A percentile compares a stretch with the other conserved stretches of the same genome.
Evolutionary conservation across 2,113 vertebrate genomes (phyloP).

Genomic region (Cisticola juncidis): DNA sequence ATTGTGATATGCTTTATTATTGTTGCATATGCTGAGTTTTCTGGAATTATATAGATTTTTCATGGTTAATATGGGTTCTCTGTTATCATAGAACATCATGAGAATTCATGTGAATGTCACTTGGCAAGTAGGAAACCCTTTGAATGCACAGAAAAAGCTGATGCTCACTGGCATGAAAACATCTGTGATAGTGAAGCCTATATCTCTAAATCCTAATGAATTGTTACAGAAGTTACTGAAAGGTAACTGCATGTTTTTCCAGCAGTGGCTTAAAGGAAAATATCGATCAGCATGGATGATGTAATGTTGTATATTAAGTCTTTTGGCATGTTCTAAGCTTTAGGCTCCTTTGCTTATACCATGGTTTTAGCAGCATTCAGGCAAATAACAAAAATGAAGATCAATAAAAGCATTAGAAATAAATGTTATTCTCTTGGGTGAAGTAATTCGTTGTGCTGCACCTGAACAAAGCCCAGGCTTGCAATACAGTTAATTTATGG

Average conservation of each 20-base stretch:
- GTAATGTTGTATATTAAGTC: not conserved
- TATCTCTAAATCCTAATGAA: not conserved
- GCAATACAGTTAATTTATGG: constrained; percentile 18
- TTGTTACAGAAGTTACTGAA: not conserved
- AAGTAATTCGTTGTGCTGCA: constrained; percentile 15
- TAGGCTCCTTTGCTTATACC: not conserved
- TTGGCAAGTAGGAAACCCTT: not conserved
- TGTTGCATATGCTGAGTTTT: not conserved
- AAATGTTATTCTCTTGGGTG: constrained; percentile 28
- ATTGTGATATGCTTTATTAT: not conserved
- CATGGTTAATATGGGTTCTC: not conserved
- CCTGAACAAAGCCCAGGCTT: constrained; percentile 39
- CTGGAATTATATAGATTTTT: not conserved
- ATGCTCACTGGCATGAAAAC: not conserved
- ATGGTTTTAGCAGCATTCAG: not conserved
- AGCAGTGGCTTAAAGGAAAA: not conserved
- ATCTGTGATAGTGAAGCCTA: not conserved
- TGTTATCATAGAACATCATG: not conserved
- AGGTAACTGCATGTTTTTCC: constrained; percentile 5
- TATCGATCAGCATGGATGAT: constrained; percentile 24
- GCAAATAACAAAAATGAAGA: constrained; percentile 43
- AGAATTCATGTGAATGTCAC: not conserved
- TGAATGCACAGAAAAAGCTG: not conserved
- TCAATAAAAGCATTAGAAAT: constrained; percentile 66
- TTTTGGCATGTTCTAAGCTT: not conserved